phyloP scores from a whole-genome alignment of 2,888 invertebrate genomes.

The Elmis aenea region DNA sequence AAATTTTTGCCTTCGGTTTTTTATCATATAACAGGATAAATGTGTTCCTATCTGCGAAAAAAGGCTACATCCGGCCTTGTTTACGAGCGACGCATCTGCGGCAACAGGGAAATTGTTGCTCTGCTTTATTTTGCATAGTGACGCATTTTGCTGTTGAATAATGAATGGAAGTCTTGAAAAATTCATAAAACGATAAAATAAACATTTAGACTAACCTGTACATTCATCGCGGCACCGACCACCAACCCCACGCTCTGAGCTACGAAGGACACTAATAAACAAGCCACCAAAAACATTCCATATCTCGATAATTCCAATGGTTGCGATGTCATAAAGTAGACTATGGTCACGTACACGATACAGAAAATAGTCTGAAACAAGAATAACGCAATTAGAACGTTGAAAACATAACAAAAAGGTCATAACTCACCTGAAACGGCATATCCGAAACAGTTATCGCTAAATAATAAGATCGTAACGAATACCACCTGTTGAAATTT shows the following conservation, averaged over 20 bases:
- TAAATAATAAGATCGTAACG: conserved; percentile 87
- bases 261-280: conserved; percentile 87
- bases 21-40: too few species aligned
- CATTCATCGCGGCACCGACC: conserved; percentile 93
- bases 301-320: conserved; percentile 78
- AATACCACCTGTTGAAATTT: conserved; percentile 97
- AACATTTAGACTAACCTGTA: conserved; percentile 58
- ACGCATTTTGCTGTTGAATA: background rate
- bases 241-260: conserved; percentile 94
- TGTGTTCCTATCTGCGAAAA: too few species aligned
- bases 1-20: too few species aligned
- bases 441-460: conserved; percentile 94
- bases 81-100: too few species aligned
- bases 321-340: conserved; percentile 93
- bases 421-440: conserved; percentile 83
- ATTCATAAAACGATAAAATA: too few species aligned
- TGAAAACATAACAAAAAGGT: conserved; percentile 6
- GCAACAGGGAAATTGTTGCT: too few species aligned
- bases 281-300: conserved; percentile 82
- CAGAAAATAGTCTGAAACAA: conserved; percentile 84
- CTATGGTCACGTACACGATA: conserved; percentile 84
- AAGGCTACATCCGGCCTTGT: too few species aligned
- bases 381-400: conserved; percentile 16
- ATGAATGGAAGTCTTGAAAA: too few species aligned
- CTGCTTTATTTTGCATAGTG: background rate